Evolutionary conservation across 2,113 vertebrate species (phyloP), one percentile per base, ranked within the genome.

Genomic region (Rhabdomys dilectus): DNA sequence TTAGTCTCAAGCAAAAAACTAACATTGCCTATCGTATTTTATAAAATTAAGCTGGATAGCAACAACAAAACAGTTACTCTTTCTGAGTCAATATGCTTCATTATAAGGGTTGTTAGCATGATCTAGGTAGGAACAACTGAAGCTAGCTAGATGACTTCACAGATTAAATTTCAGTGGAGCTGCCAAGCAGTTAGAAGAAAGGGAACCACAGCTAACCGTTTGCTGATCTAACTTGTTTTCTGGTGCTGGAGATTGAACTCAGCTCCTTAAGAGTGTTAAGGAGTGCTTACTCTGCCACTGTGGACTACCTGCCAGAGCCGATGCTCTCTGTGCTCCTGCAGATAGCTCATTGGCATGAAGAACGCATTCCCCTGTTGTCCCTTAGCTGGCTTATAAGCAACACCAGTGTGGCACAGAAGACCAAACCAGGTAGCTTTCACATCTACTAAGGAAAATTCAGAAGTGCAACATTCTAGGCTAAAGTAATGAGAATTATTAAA

Each of bases 1-100:
- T 34, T 95, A 88, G 68, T 82, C 51, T 70, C 22, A 88, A 26
- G 13, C 31, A 36, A 78, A 53, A 60, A 94, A 95, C 5, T 78
- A 95, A 29, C 17, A 51, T 11, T 91, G 21, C 36, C 42, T 36
- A 10, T 19, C 22, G 21, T 48, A 73, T 73, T 90, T 88, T 17
- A n/a, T 90, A 68, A 75, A 45, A 39, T 62, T 70, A 58, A 39
- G n/a, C 34, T 87, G 36, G 29, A 68, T 36, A 36, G 29, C 42
- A 48, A 51, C 4, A 45, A 36, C 16, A 45, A 4, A 31, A 9
- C 36, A 21, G 36, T 72, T 42, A 12, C 21, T 42, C n/a, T 39
- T 75, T 75, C 7, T 42, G 21, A 75, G n/a, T 42, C 42, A 36
- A 68, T 36, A 10, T 85, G 62, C 62, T 86, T 51, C 4, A 21